Conservation (phyloP, 2,888 invertebrate genomes). For the Periphyllus acericola region DNA sequence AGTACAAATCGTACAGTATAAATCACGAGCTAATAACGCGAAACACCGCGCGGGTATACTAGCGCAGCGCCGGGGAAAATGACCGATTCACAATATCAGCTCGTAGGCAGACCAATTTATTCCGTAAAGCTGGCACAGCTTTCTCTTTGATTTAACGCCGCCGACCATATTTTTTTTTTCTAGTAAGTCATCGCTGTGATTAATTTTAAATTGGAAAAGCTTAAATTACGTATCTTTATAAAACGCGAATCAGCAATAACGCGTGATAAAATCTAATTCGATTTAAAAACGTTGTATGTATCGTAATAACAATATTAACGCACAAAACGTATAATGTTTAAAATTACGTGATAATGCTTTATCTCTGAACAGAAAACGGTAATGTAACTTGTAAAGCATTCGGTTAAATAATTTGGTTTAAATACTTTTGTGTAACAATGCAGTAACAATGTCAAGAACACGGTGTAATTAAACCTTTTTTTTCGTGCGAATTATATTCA, state of each 20-base stretch:
- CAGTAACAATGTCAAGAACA: too few species aligned
- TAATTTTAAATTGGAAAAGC: not conserved
- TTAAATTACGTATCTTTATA: not conserved
- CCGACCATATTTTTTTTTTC: not conserved
- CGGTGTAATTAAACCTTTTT: too few species aligned
- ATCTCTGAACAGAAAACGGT: too few species aligned
- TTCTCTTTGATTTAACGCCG: constrained; percentile 25
- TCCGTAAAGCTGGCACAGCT: not conserved
- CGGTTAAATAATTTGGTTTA: too few species aligned
- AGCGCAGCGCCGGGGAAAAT: not conserved
- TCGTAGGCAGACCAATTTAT: constrained; percentile 15
- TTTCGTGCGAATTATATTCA: too few species aligned
- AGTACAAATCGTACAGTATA: constrained; percentile 28
- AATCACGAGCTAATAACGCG: constrained; percentile 37
- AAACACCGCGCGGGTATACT: not conserved
- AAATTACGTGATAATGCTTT: too few species aligned
- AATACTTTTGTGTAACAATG: too few species aligned
- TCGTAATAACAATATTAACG: too few species aligned
- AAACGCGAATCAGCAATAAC: not conserved
- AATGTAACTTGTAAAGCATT: too few species aligned
- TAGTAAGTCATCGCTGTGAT: constrained; percentile 17
- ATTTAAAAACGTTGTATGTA: not conserved
- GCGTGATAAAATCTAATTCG: not conserved
- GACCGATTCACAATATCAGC: not conserved
- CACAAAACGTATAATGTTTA: too few species aligned